Evolutionary conservation across 2,113 vertebrate genomes (phyloP).

Genomic region (Craseonycteris thonglongyai): DNA sequence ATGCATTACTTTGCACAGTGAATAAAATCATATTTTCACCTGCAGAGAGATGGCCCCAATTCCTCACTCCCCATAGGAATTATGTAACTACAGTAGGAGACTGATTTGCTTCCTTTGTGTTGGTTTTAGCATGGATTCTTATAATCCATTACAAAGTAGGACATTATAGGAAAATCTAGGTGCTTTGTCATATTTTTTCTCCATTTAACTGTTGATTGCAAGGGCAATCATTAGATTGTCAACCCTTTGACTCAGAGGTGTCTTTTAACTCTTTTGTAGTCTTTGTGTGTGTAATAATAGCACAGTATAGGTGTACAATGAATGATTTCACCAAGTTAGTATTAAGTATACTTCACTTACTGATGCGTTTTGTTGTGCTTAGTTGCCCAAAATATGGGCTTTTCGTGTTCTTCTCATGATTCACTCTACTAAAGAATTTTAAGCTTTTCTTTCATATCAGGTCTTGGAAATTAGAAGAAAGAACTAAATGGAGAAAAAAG

Average conservation of each 20-base stretch:
- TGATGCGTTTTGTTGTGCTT: background rate
- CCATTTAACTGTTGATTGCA: constrained; percentile 20
- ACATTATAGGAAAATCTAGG: constrained; percentile 14
- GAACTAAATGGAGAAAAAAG: background rate
- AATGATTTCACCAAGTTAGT: background rate
- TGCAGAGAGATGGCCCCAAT: constrained; percentile 38
- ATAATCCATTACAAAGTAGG: constrained; percentile 61
- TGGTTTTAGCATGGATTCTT: constrained; percentile 52
- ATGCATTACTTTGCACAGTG: constrained; percentile 1
- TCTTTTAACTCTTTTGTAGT: background rate
- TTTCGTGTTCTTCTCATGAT: background rate
- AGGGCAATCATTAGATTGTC: background rate
- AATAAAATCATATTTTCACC: constrained; percentile 32
- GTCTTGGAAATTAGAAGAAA: background rate
- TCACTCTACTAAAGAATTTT: background rate
- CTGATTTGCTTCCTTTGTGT: background rate
- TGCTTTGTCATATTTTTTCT: background rate
- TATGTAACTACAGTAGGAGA: constrained; percentile 24
- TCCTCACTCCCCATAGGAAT: constrained; percentile 6
- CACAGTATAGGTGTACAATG: background rate
- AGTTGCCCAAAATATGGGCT: background rate
- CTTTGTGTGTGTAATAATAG: background rate
- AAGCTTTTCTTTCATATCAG: background rate
- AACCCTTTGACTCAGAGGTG: background rate
- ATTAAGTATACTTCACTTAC: background rate